Percentiles rank a stretch among this genome's conserved stretches.
Conservation (phyloP, 2,797 vertebrate genomes). For the Salarias fasciatus region DNA sequence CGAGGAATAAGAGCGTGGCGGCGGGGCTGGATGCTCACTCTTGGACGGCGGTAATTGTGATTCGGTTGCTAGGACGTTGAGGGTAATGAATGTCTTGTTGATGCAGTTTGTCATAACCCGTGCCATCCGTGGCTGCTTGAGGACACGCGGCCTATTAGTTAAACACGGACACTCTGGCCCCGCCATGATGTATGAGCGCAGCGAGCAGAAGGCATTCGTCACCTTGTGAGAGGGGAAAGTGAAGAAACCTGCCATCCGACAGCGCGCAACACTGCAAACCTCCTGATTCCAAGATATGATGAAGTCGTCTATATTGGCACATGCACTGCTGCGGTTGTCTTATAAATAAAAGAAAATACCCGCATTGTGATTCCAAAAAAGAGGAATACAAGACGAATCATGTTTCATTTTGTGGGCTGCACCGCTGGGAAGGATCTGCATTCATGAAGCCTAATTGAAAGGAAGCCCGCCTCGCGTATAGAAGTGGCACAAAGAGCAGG, state of each 20-base stretch:
- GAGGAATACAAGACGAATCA: slow-evolving; percentile 31
- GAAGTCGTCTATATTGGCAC: too few relatives aligned
- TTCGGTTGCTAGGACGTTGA: slow-evolving; percentile 72
- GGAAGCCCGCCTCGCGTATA: slow-evolving; percentile 61
- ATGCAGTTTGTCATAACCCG: slow-evolving; percentile 80
- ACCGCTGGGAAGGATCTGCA: slow-evolving; percentile 44
- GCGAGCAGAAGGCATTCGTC: slow-evolving; percentile 52
- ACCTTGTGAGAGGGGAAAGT: slow-evolving; percentile 50
- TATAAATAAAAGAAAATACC: slow-evolving; percentile 30
- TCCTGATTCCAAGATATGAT: background rate
- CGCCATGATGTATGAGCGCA: slow-evolving; percentile 62
- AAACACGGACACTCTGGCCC: slow-evolving; percentile 55
- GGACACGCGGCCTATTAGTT: slow-evolving; percentile 73
- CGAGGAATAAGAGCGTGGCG: slow-evolving; percentile 44
- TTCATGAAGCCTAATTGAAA: slow-evolving; percentile 74
- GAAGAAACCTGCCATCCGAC: slow-evolving; percentile 33
- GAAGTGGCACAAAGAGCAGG: slow-evolving; percentile 66
- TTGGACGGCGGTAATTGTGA: slow-evolving; percentile 71
- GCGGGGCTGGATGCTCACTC: slow-evolving; percentile 64
- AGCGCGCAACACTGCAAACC: background rate
- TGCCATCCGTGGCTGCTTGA: slow-evolving; percentile 63
- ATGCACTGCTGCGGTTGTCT: background rate
- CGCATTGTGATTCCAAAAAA: slow-evolving; percentile 28
- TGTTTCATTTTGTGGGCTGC: slow-evolving; percentile 39
- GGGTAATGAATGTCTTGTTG: slow-evolving; percentile 80